A percentile compares a stretch with the other conserved stretches of the same genome.
phyloP scores from a whole-genome alignment of 2,113 vertebrate genomes.

The Cercocebus atys region DNA sequence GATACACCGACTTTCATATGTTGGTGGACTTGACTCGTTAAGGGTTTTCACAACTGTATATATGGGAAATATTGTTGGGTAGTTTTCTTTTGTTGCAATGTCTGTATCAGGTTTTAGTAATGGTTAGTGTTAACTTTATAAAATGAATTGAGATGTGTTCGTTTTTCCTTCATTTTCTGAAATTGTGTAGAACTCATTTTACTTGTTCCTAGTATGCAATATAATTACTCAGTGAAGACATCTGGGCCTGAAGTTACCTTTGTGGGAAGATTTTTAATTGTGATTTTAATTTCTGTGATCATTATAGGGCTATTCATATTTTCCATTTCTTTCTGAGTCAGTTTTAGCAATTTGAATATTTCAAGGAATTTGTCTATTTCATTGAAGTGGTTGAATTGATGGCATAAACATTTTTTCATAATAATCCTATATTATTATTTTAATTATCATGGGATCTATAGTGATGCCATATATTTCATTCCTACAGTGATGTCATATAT shows the following conservation, averaged over 20 bases:
- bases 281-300: neutral
- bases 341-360: neutral
- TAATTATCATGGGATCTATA: neutral
- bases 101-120: neutral
- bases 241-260: neutral
- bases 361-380: neutral
- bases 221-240: neutral
- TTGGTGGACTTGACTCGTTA: neutral
- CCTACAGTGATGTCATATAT: no score
- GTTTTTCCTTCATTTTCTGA: neutral
- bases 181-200: neutral
- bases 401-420: neutral
- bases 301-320: neutral
- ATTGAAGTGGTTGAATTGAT: neutral
- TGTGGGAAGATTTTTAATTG: neutral
- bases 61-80: neutral
- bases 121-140: neutral
- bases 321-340: conserved; percentile 13
- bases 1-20: neutral
- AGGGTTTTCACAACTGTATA: neutral
- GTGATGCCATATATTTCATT: neutral
- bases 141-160: neutral
- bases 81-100: neutral
- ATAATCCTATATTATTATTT: neutral
- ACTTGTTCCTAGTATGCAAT: neutral